phyloP scores from a whole-genome alignment of 2,113 vertebrate genomes.

The Pteropus alecto region DNA sequence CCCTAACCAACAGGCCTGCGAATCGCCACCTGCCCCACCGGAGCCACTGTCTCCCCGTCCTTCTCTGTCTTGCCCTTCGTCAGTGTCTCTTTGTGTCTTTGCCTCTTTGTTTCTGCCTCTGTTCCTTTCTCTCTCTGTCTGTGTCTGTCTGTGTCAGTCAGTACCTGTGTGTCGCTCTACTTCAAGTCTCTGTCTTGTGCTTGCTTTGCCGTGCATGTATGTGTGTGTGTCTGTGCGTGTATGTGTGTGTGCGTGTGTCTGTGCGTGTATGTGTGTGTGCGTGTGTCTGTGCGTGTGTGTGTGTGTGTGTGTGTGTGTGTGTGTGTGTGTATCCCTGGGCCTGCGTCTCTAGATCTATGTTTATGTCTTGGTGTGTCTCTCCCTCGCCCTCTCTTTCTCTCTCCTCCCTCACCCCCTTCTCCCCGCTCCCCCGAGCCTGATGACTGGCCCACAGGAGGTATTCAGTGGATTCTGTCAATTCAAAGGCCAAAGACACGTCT shows the following conservation, averaged over 20 bases:
- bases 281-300: background rate
- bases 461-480: background rate
- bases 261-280: background rate
- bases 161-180: background rate
- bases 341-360: background rate
- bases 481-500: background rate
- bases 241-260: too few species aligned
- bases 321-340: background rate
- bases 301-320: background rate
- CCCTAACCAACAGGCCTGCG: background rate
- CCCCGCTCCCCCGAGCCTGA: background rate
- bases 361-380: too few species aligned
- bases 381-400: background rate
- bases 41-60: background rate
- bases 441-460: background rate
- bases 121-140: background rate
- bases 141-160: background rate
- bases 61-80: accelerated
- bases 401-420: too few species aligned
- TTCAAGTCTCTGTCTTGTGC: background rate
- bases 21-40: accelerated
- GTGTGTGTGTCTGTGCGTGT: too few species aligned
- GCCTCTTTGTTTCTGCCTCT: background rate
- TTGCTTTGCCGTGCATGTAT: too few species aligned
- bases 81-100: background rate